These are phyloP conservation scores for Fopius arisanus DNA, from an alignment of 1,140 invertebrate genomes.

Conservation along the genomic window DNA sequence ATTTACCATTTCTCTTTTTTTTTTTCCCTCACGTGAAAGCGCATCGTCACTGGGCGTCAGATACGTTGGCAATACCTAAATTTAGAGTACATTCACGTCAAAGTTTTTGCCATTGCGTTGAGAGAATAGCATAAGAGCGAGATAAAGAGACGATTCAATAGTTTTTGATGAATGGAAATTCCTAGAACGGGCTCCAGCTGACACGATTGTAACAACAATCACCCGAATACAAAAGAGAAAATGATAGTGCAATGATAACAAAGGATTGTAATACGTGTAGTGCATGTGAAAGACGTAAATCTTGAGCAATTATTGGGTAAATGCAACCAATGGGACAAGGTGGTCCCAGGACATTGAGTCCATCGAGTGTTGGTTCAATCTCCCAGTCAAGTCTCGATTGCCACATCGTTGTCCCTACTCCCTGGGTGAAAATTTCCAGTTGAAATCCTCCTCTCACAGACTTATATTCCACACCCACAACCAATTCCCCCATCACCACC, in stretches of 20 bases:
- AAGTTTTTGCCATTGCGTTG: too few species aligned
- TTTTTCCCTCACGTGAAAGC: not conserved
- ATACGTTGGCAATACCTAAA: not conserved
- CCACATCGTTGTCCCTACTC: not conserved
- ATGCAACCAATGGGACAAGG: constrained; percentile 32
- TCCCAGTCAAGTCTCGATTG: constrained; percentile 19
- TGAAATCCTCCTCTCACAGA: not conserved
- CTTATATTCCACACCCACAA: not conserved
- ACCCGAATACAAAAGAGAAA: not conserved
- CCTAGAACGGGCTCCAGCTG: too few species aligned
- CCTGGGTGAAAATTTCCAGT: not conserved
- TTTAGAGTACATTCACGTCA: not conserved
- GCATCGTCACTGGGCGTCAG: constrained; percentile 1
- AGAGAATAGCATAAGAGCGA: too few species aligned
- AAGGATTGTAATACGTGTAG: not conserved
- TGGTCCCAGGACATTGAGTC: not conserved
- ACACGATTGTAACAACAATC: not conserved
- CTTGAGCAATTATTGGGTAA: constrained; percentile 43
- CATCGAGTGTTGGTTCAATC: not conserved
- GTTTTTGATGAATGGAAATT: not conserved
- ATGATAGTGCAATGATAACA: constrained; percentile 1
- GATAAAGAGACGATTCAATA: not conserved
- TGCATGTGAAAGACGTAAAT: constrained; percentile 28
- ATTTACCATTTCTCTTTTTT: not conserved
- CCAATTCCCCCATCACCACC: not conserved